Evolutionary conservation across 1,140 invertebrate species (phyloP).

Genomic region (Drosophila pachea): DNA sequence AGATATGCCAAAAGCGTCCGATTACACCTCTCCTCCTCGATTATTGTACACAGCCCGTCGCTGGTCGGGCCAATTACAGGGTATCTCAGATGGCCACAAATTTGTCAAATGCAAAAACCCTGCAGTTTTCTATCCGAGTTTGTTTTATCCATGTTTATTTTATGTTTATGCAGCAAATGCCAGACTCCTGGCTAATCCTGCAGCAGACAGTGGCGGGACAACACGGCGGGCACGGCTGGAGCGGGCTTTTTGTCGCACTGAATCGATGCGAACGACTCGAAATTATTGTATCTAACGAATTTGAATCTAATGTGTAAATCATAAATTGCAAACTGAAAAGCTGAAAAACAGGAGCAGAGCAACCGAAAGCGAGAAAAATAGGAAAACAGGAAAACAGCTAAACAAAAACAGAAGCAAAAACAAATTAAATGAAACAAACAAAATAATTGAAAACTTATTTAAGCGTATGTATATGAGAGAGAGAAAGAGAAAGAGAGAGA

Average conservation of each 20-base stretch:
- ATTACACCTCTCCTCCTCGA: no score
- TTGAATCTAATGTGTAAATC: slow-evolving; percentile 66
- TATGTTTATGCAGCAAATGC: slow-evolving; percentile 39
- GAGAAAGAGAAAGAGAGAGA: slow-evolving; percentile 6
- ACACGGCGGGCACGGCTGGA: not conserved
- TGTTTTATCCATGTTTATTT: slow-evolving; percentile 46
- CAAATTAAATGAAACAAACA: slow-evolving; percentile 28
- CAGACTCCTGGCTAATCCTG: slow-evolving; percentile 34
- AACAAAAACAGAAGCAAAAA: slow-evolving; percentile 15
- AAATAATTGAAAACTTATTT: slow-evolving; percentile 52
- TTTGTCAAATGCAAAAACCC: slow-evolving; percentile 47
- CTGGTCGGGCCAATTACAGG: not conserved
- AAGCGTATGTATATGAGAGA: slow-evolving; percentile 48
- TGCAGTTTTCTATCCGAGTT: slow-evolving; percentile 40
- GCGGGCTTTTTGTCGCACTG: not conserved
- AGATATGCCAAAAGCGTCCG: no score
- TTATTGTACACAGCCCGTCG: not conserved
- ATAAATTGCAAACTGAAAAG: slow-evolving; percentile 39
- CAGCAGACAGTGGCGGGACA: not conserved
- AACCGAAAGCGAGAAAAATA: no score
- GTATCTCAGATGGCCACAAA: slow-evolving; percentile 36
- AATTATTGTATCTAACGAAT: slow-evolving; percentile 49
- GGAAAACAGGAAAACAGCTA: slow-evolving; percentile 4
- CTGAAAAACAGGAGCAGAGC: slow-evolving; percentile 7
- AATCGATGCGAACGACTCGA: slow-evolving; percentile 36